Base-by-base conservation (phyloP, 2,797 vertebrate species). In the Karalla daura region DNA sequence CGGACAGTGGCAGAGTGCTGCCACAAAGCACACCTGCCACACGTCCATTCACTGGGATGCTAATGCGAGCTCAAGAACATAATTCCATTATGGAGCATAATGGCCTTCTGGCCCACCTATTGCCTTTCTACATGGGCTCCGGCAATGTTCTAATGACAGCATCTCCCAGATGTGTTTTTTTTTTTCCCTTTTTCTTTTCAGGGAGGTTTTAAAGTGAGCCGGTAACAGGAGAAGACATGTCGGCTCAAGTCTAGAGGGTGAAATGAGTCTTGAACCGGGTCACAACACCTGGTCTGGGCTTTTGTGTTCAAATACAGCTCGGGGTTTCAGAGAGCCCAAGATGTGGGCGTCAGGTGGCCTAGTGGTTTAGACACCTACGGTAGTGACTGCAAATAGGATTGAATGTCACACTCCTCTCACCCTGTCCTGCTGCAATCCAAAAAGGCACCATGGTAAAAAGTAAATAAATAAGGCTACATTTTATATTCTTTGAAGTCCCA, bases 21-120 rank as follows among this genome's bases (percentile, higher is more conserved):
- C 76, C 81, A 89, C 88, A 89, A 84, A 88, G 85, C 84, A 78
- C 91, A 91, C 89, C 89, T 92, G 90, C 89, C 89, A 89, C 83
- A 76, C 49, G 7, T 66, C 82, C 85, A 87, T 91, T 91, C 86
- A 89, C 58, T 69, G 62, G 23, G 59, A 90, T 90, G 88, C 87
- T 91, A 92, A 91, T 91, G 71, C 17, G 5, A 69, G 70, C 78
- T 83, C 58, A 66, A 87, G 78, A 86, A 78, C 83, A 83, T 86
- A 88, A 91, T 85, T 20, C 76, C 60, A 87, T 89, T 86, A 85
- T 84, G 33, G 60, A 76, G 67, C 32, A 78, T 83, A 89, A 90
- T 80, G 77, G 78, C 72, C 75, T 83, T 50, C 67, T 74, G 80
- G 79, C 62, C 76, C 78, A 85, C 83, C 86, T 86, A 80, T 85